These are phyloP conservation scores for Litoditis marina DNA, from an alignment of 2,888 invertebrate genomes.

Conservation along the genomic window DNA sequence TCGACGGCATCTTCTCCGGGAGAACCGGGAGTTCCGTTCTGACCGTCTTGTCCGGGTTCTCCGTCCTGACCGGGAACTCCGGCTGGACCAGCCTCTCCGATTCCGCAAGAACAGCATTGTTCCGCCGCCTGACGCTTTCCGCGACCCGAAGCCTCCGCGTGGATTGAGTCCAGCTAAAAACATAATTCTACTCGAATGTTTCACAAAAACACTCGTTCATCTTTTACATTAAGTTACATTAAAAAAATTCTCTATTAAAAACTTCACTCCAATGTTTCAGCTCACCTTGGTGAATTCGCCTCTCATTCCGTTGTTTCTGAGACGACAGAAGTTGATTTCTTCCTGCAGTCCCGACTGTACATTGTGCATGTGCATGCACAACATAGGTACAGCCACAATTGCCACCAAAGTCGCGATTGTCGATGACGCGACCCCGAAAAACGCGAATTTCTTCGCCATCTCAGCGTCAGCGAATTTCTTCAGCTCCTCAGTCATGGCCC, in stretches of 20 bases:
- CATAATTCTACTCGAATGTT: too few species aligned
- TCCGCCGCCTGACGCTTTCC: conserved; percentile 2
- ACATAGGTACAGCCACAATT: conserved; percentile 56
- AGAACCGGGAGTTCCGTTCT: conserved; percentile 12
- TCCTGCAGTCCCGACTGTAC: conserved; percentile 51
- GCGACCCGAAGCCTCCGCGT: conserved; percentile 7
- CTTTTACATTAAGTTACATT: too few species aligned
- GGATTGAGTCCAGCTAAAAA: conserved; percentile 16
- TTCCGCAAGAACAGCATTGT: conserved; percentile 10
- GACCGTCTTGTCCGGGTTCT: conserved; percentile 17
- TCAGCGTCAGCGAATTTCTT: too few species aligned
- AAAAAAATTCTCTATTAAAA: background rate
- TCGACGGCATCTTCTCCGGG: conserved; percentile 19
- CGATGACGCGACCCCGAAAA: conserved; percentile 44
- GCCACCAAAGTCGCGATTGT: conserved; percentile 53
- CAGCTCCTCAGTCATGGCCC: too few species aligned
- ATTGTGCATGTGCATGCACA: conserved; percentile 55
- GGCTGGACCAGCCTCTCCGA: conserved; percentile 10
- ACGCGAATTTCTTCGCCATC: too few species aligned
- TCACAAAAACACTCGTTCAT: too few species aligned
- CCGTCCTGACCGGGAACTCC: conserved; percentile 14
- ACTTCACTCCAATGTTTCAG: background rate
- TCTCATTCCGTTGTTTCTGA: conserved; percentile 27
- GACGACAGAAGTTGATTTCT: conserved; percentile 43
- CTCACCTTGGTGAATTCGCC: conserved; percentile 31